Conservation (phyloP, 2,888 invertebrate species). For the Stenodema calcarata region DNA sequence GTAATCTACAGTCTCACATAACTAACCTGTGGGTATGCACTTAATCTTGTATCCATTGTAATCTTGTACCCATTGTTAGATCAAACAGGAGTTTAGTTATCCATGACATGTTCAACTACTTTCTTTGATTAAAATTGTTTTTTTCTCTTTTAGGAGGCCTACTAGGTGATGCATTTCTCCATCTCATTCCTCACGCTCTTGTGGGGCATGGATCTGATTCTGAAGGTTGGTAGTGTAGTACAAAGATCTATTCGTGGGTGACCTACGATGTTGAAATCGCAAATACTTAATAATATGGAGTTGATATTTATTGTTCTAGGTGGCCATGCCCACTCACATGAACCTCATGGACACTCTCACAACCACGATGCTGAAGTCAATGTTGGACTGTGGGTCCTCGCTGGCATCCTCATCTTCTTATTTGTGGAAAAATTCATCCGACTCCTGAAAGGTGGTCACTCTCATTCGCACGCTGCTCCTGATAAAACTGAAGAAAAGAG, state of each 20-base stretch:
- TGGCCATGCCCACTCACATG: slow-evolving; percentile 64
- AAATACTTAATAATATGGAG: no score
- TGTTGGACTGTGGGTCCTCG: slow-evolving; percentile 92
- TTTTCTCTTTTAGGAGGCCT: slow-evolving; percentile 72
- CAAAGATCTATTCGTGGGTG: no score
- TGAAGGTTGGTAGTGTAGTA: not conserved
- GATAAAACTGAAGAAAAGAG: slow-evolving; percentile 54
- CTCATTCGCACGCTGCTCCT: slow-evolving; percentile 69
- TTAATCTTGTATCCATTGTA: no score
- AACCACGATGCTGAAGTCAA: slow-evolving; percentile 65
- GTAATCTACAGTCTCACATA: not conserved
- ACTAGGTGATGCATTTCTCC: slow-evolving; percentile 97
- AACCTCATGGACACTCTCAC: slow-evolving; percentile 56
- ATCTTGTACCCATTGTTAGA: no score
- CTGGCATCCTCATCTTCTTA: slow-evolving; percentile 78
- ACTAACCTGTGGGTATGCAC: no score
- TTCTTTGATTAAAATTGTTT: no score
- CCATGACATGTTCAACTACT: no score
- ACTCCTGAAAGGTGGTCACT: slow-evolving; percentile 82
- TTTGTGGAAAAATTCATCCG: slow-evolving; percentile 92
- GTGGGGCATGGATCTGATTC: slow-evolving; percentile 60
- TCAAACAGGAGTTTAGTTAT: no score
- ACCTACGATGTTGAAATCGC: no score
- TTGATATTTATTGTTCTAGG: slow-evolving; percentile 57
- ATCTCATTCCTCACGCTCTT: slow-evolving; percentile 96